Evolutionary conservation across 2,113 vertebrate genomes (phyloP).

Genomic region (Rhinogobius similis): DNA sequence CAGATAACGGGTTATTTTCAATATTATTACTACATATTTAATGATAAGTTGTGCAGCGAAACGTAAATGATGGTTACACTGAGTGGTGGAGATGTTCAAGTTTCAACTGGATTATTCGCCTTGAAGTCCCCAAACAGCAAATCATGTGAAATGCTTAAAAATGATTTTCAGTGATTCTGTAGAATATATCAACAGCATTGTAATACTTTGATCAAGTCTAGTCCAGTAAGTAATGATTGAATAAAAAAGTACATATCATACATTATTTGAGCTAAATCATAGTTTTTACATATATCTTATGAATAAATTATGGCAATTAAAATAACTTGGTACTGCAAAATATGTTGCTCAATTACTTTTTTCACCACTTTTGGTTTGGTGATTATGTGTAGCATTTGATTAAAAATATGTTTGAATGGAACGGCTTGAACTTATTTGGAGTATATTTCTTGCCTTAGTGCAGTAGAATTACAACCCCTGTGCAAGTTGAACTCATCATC

Average conservation of each 20-base stretch:
- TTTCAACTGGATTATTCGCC: background rate
- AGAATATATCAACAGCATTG: background rate
- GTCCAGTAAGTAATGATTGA: too few species aligned
- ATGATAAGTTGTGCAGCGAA: constrained; percentile 54
- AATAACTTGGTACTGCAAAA: background rate
- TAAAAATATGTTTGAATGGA: too few species aligned
- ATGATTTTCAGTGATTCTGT: background rate
- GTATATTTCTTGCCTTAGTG: background rate
- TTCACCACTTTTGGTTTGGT: too few species aligned
- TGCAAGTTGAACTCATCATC: background rate
- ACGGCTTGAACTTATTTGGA: too few species aligned
- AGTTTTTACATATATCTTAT: too few species aligned
- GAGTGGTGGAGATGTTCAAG: background rate
- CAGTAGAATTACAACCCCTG: too few species aligned
- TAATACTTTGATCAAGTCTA: too few species aligned
- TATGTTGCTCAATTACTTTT: background rate
- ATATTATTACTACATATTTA: constrained; percentile 66
- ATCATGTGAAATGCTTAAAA: background rate
- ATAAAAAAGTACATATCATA: too few species aligned
- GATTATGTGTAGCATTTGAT: too few species aligned
- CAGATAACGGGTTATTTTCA: constrained; percentile 45
- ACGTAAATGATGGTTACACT: constrained; percentile 28
- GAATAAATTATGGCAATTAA: background rate
- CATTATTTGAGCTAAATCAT: background rate
- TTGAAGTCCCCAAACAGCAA: background rate